Evolutionary conservation across 2,888 invertebrate genomes (phyloP), one percentile per base, ranked within the genome.

Genomic region (Meiosimyza decipiens): DNA sequence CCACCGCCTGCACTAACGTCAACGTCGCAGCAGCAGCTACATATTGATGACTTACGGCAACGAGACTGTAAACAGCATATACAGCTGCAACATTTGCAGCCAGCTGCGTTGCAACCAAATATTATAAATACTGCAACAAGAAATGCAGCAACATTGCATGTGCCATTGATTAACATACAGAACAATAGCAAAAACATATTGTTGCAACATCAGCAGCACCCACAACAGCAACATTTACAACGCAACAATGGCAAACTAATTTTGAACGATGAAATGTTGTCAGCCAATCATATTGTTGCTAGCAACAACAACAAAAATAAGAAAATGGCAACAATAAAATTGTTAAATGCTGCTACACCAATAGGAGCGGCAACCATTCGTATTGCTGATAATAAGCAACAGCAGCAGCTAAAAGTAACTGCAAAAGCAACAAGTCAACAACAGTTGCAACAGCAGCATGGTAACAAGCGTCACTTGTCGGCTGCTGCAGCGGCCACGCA

Each of bases 91-190:
- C 77, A 65, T 11, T 40, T 40, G 33, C 67, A 67, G 49, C n/a
- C 40, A 22, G 47, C 67, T 49, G 18, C 50, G n/a, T 49, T 65
- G 52, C 28, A 52, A 52, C 82, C 83, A 74, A 85, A 82, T 76
- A 80, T 85, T 62, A 75, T 84, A 73, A 84, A 85, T 81, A 79
- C 85, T 40, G 82, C 66, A 11, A 18, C n/a, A 55, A 40, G 13
- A 33, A 54, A 9, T 40, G 40, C 28, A n/a, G 54, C 54, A 66
- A 40, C 59, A 12, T 59, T 49, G 22, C 55, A 68, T 28, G 57
- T 84, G 81, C 82, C 83, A 82, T 81, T 85, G 79, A 84, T 84
- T 77, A 82, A 84, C 72, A 84, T 86, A 77, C 85, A 85, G 79
- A 83, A 79, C 66, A 83, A 78, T 77, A 76, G 52, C 79, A 80